Percentiles rank a stretch among this genome's conserved stretches.
phyloP scores from a whole-genome alignment of 2,797 vertebrate genomes.

The Avahi laniger region DNA sequence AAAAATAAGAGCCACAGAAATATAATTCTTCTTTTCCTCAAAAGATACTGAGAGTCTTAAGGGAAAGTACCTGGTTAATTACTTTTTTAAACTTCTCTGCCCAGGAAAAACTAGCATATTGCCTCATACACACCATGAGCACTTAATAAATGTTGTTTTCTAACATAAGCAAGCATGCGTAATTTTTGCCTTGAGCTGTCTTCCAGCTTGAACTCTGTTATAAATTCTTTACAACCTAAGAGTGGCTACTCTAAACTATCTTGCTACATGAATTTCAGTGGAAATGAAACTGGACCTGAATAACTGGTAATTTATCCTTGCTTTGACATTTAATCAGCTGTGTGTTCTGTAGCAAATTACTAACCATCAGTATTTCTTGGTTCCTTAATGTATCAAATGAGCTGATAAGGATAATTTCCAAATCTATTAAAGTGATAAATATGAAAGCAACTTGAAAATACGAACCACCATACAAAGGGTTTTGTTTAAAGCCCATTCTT shows the following conservation, averaged over 20 bases:
- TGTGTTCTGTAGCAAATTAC: background rate
- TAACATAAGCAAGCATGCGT: background rate
- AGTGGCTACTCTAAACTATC: slow-evolving; percentile 4
- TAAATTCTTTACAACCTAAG: background rate
- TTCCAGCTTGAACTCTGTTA: background rate
- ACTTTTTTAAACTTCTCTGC: background rate
- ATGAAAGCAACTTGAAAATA: slow-evolving; percentile 34
- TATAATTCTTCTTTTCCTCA: slow-evolving; percentile 1
- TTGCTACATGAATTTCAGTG: background rate
- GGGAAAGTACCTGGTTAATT: background rate
- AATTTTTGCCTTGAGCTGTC: background rate
- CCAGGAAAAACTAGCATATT: background rate
- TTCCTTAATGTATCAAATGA: background rate
- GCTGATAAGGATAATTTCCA: background rate
- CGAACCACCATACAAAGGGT: background rate
- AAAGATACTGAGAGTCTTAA: background rate
- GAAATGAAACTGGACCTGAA: background rate
- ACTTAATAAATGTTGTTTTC: background rate
- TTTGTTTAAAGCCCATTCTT: slow-evolving; percentile 45
- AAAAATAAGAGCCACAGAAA: background rate
- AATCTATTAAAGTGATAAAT: slow-evolving; percentile 35
- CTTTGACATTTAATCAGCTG: background rate
- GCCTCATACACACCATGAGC: background rate
- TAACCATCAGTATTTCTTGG: background rate
- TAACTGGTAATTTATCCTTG: background rate